Percentiles rank a stretch among this genome's conserved stretches.
Evolutionary conservation across 2,797 vertebrate species (phyloP).

Genomic region (Cetoscarus ocellatus): DNA sequence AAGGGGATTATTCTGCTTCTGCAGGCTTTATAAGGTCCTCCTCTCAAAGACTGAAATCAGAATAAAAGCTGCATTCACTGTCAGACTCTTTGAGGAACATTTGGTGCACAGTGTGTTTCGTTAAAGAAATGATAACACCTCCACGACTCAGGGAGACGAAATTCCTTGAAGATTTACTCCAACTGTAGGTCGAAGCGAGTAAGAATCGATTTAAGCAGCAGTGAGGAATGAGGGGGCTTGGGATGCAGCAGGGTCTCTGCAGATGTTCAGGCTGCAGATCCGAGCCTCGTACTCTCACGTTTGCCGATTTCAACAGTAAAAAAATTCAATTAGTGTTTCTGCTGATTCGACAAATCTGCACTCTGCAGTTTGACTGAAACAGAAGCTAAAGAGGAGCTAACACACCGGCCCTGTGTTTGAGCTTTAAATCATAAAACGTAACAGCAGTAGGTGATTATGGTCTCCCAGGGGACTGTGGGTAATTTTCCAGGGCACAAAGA

Average conservation of each 20-base stretch:
- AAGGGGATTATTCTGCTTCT: no score
- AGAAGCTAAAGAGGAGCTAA: not conserved
- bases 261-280: not conserved
- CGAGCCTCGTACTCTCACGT: not conserved
- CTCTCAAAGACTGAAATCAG: no score
- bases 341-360: conserved; percentile 12
- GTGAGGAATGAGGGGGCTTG: conserved; percentile 25
- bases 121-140: not conserved
- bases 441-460: not conserved
- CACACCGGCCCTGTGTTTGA: not conserved
- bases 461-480: conserved; percentile 31
- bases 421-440: conserved; percentile 3
- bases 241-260: no score
- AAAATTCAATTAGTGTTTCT: conserved; percentile 10
- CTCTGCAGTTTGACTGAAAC: conserved; percentile 6
- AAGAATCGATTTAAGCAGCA: conserved; percentile 15
- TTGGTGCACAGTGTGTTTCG: not conserved
- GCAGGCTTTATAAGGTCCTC: no score
- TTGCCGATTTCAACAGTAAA: conserved; percentile 9
- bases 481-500: conserved; percentile 13
- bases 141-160: not conserved
- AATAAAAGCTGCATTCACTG: no score
- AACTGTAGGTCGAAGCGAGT: conserved; percentile 16
- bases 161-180: not conserved
- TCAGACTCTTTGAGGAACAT: no score